Evolutionary conservation across 2,797 vertebrate species (phyloP), one percentile per base, ranked within the genome.

Genomic region (Phoeniculus purpureus): DNA sequence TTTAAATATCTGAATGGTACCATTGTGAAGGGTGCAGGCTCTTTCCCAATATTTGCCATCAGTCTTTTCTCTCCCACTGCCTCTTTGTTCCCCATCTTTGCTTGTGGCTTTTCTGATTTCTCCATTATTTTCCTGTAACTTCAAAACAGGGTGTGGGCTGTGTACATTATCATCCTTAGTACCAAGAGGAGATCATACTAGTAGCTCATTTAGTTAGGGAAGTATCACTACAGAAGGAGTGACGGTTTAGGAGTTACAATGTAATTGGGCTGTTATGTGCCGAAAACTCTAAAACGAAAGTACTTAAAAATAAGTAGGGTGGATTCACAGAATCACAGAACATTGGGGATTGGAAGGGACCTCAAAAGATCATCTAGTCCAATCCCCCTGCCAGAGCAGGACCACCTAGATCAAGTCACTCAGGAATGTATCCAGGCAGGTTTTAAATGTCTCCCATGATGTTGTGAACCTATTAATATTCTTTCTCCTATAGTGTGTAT

Each of bases 1-100:
- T 89, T 88, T 89, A 66, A 82, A 19, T 51, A 72, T 66, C 65
- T 92, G 90, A 96, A 93, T 87, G 81, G 72, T 29, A 62, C 10
- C 62, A 93, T 70, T 92, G 81, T 94, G 76, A 68, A 81, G 50
- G 14, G 56, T 75, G 20, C 40, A 87, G 31, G 52, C 76, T 77
- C 31, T 78, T 91, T 80, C 86, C 40, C 72, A 87, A 13, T 85
- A 74, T 87, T 90, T 90, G n/a, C 78, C 51, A 87, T 66, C 31
- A 71, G 37, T 78, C 62, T 87, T 92, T 86, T 82, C 66, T 66
- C 22, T 77, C 56, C 45, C 76, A 8, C 60, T 94, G 58, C 66
- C 84, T 85, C 75, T 92, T 95, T 94, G 72, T 85, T 92, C 31
- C 40, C 19, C 12, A 26, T 56, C 82, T 72, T 17, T 77, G 23